Evolutionary conservation across 2,888 invertebrate genomes (phyloP).

Genomic region (Julus scandinavius): DNA sequence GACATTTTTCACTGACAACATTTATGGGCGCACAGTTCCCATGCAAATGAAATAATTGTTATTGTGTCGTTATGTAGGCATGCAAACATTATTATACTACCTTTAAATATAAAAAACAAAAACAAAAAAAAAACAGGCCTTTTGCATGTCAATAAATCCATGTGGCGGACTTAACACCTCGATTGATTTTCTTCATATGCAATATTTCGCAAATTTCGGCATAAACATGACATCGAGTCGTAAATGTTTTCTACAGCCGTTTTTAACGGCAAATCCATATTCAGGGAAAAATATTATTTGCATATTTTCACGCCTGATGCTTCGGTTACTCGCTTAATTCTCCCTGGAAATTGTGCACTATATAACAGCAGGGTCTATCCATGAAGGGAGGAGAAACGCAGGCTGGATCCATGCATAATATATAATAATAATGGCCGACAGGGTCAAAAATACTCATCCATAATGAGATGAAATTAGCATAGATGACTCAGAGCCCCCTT

Average conservation of each 20-base stretch:
- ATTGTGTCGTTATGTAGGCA: constrained; percentile 22
- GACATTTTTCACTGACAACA: constrained; percentile 31
- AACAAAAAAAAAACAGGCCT: neutral
- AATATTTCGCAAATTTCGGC: neutral
- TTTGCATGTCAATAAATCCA: neutral
- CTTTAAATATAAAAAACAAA: neutral
- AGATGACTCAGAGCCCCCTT: neutral
- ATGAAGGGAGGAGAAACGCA: neutral
- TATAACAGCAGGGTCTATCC: neutral
- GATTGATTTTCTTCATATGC: neutral
- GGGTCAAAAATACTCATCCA: neutral
- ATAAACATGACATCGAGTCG: neutral
- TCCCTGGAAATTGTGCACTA: neutral
- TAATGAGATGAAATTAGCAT: constrained; percentile 33
- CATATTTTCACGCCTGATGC: constrained; percentile 20
- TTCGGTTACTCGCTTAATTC: neutral
- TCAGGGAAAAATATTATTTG: neutral
- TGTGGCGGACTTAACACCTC: neutral
- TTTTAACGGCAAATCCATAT: constrained; percentile 28
- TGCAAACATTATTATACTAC: neutral
- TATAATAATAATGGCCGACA: neutral
- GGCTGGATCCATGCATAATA: neutral
- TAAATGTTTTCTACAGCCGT: neutral
- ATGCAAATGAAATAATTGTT: constrained; percentile 45
- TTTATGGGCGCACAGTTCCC: constrained; percentile 36